phyloP scores from a whole-genome alignment of 2,797 vertebrate species.

The Scarus forsteni region DNA sequence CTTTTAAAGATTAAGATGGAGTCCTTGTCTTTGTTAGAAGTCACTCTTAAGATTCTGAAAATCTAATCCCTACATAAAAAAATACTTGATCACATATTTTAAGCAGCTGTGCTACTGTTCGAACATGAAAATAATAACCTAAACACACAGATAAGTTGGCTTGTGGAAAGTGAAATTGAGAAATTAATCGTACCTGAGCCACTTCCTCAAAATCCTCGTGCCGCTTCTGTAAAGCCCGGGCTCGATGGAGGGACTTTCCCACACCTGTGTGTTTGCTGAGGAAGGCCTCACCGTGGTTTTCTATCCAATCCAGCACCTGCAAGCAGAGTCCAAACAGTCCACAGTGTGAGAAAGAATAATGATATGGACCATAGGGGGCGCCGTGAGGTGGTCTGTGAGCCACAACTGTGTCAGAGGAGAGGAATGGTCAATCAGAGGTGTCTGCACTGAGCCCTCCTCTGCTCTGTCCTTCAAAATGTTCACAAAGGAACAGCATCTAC shows the following conservation, averaged over 20 bases:
- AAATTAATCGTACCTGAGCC: conserved; percentile 88
- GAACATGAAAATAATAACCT: background rate
- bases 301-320: conserved; percentile 98
- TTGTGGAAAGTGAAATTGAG: background rate
- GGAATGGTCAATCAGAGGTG: conserved; percentile 20
- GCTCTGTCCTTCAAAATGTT: conserved; percentile 40
- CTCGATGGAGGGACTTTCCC: conserved; percentile 95
- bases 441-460: conserved; percentile 10
- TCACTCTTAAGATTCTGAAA: no score
- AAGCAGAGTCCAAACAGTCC: conserved; percentile 24
- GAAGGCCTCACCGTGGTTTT: conserved; percentile 98
- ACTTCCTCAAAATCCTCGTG: conserved; percentile 99
- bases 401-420: conserved; percentile 24
- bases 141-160: background rate
- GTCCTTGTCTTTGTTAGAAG: no score
- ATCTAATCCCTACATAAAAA: no score
- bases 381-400: conserved; percentile 15
- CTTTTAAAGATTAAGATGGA: no score
- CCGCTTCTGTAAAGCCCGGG: conserved; percentile 95
- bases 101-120: background rate
- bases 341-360: background rate
- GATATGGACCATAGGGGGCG: conserved; percentile 53
- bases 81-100: no score
- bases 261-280: conserved; percentile 98
- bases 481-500: conserved; percentile 72